Conservation (phyloP, 2,888 invertebrate species). For the Caenorhabditis uteleia region DNA sequence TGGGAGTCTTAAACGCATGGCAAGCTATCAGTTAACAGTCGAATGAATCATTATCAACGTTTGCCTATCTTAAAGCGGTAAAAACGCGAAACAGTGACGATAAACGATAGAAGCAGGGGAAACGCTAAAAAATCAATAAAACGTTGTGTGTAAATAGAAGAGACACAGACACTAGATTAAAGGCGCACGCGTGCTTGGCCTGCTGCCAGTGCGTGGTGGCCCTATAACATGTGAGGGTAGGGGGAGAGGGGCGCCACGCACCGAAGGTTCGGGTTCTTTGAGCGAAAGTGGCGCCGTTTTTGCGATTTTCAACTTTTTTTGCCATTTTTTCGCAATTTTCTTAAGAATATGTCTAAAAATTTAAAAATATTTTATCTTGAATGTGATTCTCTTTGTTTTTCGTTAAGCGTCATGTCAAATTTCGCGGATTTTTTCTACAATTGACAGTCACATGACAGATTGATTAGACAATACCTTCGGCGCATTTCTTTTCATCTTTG, state of each 20-base stretch:
- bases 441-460: too few relatives aligned
- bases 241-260: conserved; percentile 37
- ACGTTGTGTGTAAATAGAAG: neutral
- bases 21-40: too few relatives aligned
- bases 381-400: too few relatives aligned
- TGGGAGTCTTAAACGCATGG: too few relatives aligned
- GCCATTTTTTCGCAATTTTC: neutral
- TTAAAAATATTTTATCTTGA: too few relatives aligned
- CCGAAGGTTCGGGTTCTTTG: conserved; percentile 36
- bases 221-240: conserved; percentile 34
- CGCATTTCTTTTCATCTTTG: too few relatives aligned
- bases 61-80: conserved; percentile 1
- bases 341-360: too few relatives aligned
- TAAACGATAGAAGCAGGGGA: neutral
- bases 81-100: conserved; percentile 25
- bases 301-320: conserved; percentile 3
- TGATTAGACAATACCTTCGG: too few relatives aligned
- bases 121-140: conserved; percentile 6
- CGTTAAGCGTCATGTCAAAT: too few relatives aligned
- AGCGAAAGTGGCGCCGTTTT: conserved; percentile 10
- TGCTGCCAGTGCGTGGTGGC: conserved; percentile 31
- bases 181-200: conserved; percentile 25
- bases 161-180: conserved; percentile 5
- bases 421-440: too few relatives aligned
- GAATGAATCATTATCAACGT: conserved; percentile 2